phyloP scores from a whole-genome alignment of 1,140 invertebrate species.

The Drosophila chauvacae region DNA sequence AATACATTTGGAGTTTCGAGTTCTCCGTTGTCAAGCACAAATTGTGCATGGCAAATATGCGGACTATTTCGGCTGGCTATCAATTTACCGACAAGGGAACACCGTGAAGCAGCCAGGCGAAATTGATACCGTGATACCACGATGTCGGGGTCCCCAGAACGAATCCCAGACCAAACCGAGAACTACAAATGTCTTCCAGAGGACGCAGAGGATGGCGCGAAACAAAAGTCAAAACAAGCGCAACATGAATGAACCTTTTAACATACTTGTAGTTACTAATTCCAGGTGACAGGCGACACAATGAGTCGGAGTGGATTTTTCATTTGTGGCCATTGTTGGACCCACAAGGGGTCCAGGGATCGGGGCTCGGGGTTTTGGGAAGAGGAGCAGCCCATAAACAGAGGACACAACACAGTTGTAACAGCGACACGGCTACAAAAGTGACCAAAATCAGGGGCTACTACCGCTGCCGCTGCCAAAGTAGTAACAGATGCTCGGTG shows the following conservation, averaged over 20 bases:
- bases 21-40: slow-evolving; percentile 17
- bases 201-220: slow-evolving; percentile 40
- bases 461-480: slow-evolving; percentile 37
- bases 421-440: slow-evolving; percentile 57
- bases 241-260: slow-evolving; percentile 82
- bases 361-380: background rate
- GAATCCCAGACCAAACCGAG: slow-evolving; percentile 18
- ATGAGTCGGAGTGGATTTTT: slow-evolving; percentile 73
- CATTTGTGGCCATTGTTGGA: slow-evolving; percentile 71
- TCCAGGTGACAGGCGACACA: slow-evolving; percentile 78
- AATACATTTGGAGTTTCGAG: slow-evolving; percentile 33
- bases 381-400: slow-evolving; percentile 40
- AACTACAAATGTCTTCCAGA: slow-evolving; percentile 24
- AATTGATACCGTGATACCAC: slow-evolving; percentile 58
- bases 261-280: slow-evolving; percentile 83
- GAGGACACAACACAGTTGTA: slow-evolving; percentile 72
- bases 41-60: slow-evolving; percentile 65
- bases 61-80: slow-evolving; percentile 70
- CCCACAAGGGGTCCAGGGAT: slow-evolving; percentile 12
- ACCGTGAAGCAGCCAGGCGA: slow-evolving; percentile 71
- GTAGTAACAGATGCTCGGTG: slow-evolving; percentile 55
- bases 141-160: slow-evolving; percentile 28
- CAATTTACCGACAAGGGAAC: slow-evolving; percentile 73
- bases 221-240: slow-evolving; percentile 79
- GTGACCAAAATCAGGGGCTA: slow-evolving; percentile 75